Base-by-base conservation (phyloP, 2,113 vertebrate genomes). In the Phylloscopus whistleri region DNA sequence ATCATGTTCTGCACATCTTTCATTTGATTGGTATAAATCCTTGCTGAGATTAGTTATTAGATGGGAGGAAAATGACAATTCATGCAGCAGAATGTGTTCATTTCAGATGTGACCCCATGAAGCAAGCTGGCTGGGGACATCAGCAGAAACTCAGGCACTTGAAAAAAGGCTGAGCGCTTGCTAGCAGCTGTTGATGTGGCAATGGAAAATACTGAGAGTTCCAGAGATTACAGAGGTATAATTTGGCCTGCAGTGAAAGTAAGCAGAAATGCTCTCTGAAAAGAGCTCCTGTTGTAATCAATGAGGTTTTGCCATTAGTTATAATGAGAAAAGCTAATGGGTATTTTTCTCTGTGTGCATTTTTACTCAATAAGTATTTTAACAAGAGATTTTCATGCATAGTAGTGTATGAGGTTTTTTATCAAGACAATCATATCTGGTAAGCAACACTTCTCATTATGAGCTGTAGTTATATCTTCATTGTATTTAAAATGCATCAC, bases 141-240 rank as follows among this genome's bases (percentile, higher is more conserved):
- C 26, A 7, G 60, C 64, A 43, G 41, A 82, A 44, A 26, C 77
- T 74, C 68, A 3, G 16, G 63, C 43, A 27, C 82, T 90, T 88
- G 83, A 48, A 87, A 88, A 88, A 59, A 64, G 64, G 52, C 92
- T 80, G 64, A 94, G 63, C 67, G 1, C 87, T 94, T 59, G 84
- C 67, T 62, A 83, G 82, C 96, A 96, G 95, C 96, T 97, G 96
- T 95, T 96, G 94, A 81, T 95, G 93, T 93, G 85, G 87, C 93
- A 95, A 93, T 97, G 95, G 95, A 97, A 97, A 97, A 96, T 97
- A 90, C 83, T 95, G 46, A 68, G 92, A 83, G 83, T 97, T 96
- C 96, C 96, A 96, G 88, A 94, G 68, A 96, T 96, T 74, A 23
- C 94, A 94, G 90, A 76, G 76, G 64, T 93, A 87, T 92, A 95